Percentiles rank a stretch among this genome's conserved stretches.
Conservation (phyloP, 2,888 invertebrate genomes). For the Teleogryllus oceanicus region DNA sequence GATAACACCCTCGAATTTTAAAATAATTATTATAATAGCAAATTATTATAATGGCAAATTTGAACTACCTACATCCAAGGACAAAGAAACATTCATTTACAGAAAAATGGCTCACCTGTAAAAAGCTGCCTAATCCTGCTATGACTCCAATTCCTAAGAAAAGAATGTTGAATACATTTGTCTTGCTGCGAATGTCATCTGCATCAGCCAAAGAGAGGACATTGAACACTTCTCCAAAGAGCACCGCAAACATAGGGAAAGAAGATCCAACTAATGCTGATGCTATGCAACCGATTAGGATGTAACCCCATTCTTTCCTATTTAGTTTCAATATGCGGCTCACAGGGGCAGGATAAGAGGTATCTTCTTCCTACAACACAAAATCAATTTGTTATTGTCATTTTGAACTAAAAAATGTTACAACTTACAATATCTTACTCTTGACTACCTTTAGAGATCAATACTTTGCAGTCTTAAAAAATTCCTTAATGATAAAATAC, state of each 20-base stretch:
- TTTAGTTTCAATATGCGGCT: constrained; percentile 63
- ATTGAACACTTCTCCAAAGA: constrained; percentile 66
- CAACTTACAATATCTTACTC: too few species aligned
- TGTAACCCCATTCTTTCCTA: constrained; percentile 65
- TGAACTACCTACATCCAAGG: too few species aligned
- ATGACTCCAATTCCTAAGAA: constrained; percentile 43
- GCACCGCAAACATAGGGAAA: constrained; percentile 69
- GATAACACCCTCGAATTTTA: too few species aligned
- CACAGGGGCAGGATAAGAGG: constrained; percentile 45
- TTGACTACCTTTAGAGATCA: too few species aligned
- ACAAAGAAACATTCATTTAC: neutral
- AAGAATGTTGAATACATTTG: constrained; percentile 40
- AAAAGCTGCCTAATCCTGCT: constrained; percentile 42
- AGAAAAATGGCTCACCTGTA: constrained; percentile 39
- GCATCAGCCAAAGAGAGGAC: constrained; percentile 40
- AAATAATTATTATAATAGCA: too few species aligned
- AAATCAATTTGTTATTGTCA: too few species aligned
- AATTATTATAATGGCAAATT: too few species aligned
- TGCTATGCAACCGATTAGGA: constrained; percentile 59
- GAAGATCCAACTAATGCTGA: constrained; percentile 66
- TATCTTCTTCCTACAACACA: neutral
- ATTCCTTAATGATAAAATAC: too few species aligned
- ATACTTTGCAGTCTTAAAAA: too few species aligned
- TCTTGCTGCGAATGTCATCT: constrained; percentile 40
- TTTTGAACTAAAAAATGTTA: too few species aligned